Percentiles rank a stretch among this genome's conserved stretches.
phyloP scores from a whole-genome alignment of 2,797 vertebrate species.

The Enteromius trimaculatus region DNA sequence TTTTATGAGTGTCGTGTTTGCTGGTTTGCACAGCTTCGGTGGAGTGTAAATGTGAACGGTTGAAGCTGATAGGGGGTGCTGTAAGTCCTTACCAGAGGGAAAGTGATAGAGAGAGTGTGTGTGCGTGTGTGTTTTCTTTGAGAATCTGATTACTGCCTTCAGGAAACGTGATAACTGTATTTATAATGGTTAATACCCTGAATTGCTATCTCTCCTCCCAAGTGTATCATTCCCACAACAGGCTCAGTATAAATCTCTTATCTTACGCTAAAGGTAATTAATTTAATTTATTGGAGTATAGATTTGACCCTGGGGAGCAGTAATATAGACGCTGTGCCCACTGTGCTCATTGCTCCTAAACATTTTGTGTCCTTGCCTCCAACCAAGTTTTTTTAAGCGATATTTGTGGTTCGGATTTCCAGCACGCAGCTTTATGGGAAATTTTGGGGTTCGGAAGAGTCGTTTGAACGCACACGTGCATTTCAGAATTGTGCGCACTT shows the following conservation, averaged over 20 bases:
- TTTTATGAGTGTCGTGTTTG: conserved; percentile 23
- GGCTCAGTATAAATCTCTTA: conserved; percentile 46
- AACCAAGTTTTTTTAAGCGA: conserved; percentile 29
- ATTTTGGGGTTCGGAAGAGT: background rate
- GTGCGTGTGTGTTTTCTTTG: conserved; percentile 44
- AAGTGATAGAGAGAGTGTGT: conserved; percentile 29
- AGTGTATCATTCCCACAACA: conserved; percentile 51
- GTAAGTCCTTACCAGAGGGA: conserved; percentile 79
- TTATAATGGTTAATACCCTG: conserved; percentile 48
- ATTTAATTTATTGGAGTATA: conserved; percentile 51
- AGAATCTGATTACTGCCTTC: conserved; percentile 58
- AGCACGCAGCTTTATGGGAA: background rate
- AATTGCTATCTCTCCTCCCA: conserved; percentile 46
- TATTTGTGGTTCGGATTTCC: background rate
- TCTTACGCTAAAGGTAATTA: conserved; percentile 53
- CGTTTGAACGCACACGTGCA: background rate
- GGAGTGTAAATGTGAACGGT: conserved; percentile 56
- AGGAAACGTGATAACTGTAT: conserved; percentile 56
- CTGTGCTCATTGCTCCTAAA: conserved; percentile 25
- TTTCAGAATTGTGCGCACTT: background rate
- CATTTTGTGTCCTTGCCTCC: background rate
- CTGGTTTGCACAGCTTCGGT: conserved; percentile 17
- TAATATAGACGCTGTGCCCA: conserved; percentile 6
- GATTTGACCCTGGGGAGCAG: conserved; percentile 35
- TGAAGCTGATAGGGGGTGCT: conserved; percentile 93